Evolutionary conservation across 2,113 vertebrate species (phyloP).

Genomic region (Dinomys branickii): DNA sequence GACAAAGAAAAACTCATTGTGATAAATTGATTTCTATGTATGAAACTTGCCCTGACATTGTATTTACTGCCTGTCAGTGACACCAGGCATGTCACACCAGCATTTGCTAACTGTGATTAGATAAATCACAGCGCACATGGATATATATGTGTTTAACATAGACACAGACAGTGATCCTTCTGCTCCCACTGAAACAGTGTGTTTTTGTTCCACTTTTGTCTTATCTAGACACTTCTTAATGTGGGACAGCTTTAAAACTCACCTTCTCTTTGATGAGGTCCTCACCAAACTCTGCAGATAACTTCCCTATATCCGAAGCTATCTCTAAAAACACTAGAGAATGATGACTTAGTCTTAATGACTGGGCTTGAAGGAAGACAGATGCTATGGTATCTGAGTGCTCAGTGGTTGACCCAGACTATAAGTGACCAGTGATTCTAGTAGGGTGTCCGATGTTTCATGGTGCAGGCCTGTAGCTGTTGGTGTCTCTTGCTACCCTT

Average conservation of each 20-base stretch:
- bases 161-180: conserved; percentile 66
- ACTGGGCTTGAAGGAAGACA: conserved; percentile 63
- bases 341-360: conserved; percentile 58
- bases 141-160: conserved; percentile 44
- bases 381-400: conserved; percentile 2
- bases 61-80: background rate
- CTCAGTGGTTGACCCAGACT: conserved; percentile 53
- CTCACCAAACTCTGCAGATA: conserved; percentile 69
- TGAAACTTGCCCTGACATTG: background rate
- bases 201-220: conserved; percentile 59
- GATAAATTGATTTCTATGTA: conserved; percentile 20
- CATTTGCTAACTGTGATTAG: conserved; percentile 59
- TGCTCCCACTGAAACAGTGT: background rate
- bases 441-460: background rate
- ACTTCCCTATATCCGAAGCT: conserved; percentile 50
- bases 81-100: background rate
- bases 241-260: conserved; percentile 66
- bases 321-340: conserved; percentile 56
- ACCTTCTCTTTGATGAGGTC: conserved; percentile 79
- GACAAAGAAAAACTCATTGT: background rate
- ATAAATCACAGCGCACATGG: conserved; percentile 50
- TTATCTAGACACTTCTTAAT: conserved; percentile 72
- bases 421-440: background rate
- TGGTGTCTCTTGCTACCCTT: background rate
- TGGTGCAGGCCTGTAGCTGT: background rate